Evolutionary conservation across 2,113 vertebrate genomes (phyloP).

Genomic region (Ailurus styani): DNA sequence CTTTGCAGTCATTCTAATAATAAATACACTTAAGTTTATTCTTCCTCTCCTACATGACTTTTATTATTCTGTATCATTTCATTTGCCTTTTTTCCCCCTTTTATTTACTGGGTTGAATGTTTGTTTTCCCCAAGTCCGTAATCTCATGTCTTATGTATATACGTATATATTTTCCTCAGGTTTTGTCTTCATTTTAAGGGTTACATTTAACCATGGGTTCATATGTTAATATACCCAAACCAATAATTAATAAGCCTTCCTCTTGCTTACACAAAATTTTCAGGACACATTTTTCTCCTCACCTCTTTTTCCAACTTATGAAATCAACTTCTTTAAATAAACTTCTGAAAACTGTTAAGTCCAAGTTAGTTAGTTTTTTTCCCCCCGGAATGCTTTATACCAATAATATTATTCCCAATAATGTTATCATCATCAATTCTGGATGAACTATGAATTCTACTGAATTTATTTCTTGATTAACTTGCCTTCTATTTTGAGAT

Average conservation of each 20-base stretch:
- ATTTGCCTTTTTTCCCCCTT: not conserved
- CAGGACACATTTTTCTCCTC: not conserved
- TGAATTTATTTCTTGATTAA: not conserved
- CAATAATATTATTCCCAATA: not conserved
- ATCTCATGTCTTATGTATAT: not conserved
- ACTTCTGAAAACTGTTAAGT: not conserved
- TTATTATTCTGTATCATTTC: not conserved
- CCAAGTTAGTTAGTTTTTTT: not conserved
- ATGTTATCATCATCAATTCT: not conserved
- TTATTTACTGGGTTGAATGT: not conserved
- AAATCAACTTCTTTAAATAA: not conserved
- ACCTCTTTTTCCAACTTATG: not conserved
- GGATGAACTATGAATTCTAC: not conserved
- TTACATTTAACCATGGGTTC: not conserved
- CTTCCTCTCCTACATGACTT: not conserved
- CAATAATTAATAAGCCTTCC: not conserved
- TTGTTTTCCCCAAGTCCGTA: not conserved
- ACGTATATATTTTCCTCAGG: not conserved
- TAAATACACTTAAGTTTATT: not conserved
- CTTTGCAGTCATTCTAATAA: not conserved
- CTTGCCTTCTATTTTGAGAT: not conserved
- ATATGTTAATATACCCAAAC: not conserved
- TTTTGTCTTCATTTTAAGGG: not conserved
- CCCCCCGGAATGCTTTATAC: not conserved
- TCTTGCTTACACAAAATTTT: not conserved